These are phyloP conservation scores for Falco punctatus DNA, from an alignment of 2,113 vertebrate species.

Conservation along the genomic window DNA sequence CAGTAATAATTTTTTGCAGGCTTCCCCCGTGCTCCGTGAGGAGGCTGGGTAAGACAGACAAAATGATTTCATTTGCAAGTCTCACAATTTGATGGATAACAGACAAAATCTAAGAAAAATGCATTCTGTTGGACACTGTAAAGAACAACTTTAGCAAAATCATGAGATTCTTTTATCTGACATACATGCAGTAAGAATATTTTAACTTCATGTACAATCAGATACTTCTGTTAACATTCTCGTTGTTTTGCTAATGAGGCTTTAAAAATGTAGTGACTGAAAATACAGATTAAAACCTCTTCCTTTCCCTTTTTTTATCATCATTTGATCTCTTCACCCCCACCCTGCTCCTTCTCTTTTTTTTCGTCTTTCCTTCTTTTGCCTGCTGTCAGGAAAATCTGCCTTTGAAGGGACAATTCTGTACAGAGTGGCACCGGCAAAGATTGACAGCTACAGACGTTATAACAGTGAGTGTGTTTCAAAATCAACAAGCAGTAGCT, in stretches of 20 bases:
- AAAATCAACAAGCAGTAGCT: slow-evolving; percentile 66
- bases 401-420: slow-evolving; percentile 84
- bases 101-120: background rate
- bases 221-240: slow-evolving; percentile 55
- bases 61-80: background rate
- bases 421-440: slow-evolving; percentile 80
- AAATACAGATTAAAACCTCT: slow-evolving; percentile 79
- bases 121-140: slow-evolving; percentile 4
- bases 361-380: slow-evolving; percentile 73
- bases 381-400: slow-evolving; percentile 84
- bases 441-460: slow-evolving; percentile 85
- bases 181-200: slow-evolving; percentile 20
- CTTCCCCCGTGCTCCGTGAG: background rate
- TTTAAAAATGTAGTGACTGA: slow-evolving; percentile 63
- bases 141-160: slow-evolving; percentile 26
- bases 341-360: slow-evolving; percentile 62
- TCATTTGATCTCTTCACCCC: slow-evolving; percentile 70
- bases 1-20: background rate
- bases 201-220: slow-evolving; percentile 33
- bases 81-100: background rate
- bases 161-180: slow-evolving; percentile 21
- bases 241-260: slow-evolving; percentile 67
- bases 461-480: slow-evolving; percentile 84
- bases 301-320: slow-evolving; percentile 78
- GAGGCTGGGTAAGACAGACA: background rate